A percentile compares a stretch with the other conserved stretches of the same genome.
These are phyloP conservation scores for Palythoa heliodiscus DNA, from an alignment of 92 coral and sea anemone genomes.

Conservation along the genomic window DNA sequence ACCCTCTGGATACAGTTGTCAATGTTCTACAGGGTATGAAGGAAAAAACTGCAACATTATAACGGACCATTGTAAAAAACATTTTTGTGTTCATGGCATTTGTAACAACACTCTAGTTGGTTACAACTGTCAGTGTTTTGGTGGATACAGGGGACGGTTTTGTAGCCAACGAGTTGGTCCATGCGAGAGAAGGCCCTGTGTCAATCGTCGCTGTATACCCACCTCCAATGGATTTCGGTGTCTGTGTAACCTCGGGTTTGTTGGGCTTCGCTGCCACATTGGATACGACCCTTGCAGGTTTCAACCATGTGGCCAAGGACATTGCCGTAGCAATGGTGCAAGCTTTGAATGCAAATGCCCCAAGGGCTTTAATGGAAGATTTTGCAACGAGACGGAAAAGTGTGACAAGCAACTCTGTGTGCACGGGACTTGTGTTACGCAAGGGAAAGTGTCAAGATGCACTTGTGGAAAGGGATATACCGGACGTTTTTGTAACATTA, in stretches of 20 bases:
- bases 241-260: slow-evolving; percentile 51
- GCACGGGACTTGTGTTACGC: slow-evolving; percentile 62
- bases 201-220: slow-evolving; percentile 50
- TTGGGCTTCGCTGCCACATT: slow-evolving; percentile 59
- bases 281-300: slow-evolving; percentile 37
- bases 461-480: slow-evolving; percentile 58
- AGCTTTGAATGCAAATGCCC: slow-evolving; percentile 64
- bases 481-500: slow-evolving; percentile 65
- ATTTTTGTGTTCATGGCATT: slow-evolving; percentile 76
- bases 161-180: slow-evolving; percentile 38
- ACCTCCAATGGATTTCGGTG: slow-evolving; percentile 52
- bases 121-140: slow-evolving; percentile 48
- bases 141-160: slow-evolving; percentile 53
- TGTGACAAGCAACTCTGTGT: slow-evolving; percentile 65
- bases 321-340: slow-evolving; percentile 48
- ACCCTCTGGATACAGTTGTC: slow-evolving; percentile 50
- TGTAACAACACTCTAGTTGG: slow-evolving; percentile 48
- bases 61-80: slow-evolving; percentile 53
- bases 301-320: slow-evolving; percentile 58
- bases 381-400: slow-evolving; percentile 51
- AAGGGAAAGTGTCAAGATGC: slow-evolving; percentile 47
- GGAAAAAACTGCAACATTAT: slow-evolving; percentile 58
- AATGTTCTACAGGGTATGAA: slow-evolving; percentile 53
- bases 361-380: slow-evolving; percentile 58
- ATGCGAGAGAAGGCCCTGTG: slow-evolving; percentile 50